Percentiles rank a stretch among this genome's conserved stretches.
These are phyloP conservation scores for Ichneumoninae sp. DNA, from an alignment of 2,888 invertebrate genomes.

Conservation along the genomic window DNA sequence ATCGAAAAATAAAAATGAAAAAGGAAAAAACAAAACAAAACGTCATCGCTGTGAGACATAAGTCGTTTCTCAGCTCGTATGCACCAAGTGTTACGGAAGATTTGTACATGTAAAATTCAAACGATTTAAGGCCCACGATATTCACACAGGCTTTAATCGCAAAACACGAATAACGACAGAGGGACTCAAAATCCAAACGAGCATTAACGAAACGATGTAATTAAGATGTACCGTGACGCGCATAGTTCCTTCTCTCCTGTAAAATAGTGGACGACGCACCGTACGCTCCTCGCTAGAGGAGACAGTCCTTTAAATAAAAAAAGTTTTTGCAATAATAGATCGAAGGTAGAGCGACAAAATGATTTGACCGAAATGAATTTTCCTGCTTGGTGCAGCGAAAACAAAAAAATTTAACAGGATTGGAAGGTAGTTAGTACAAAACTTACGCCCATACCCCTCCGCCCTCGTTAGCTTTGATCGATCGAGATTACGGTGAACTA, in stretches of 20 bases:
- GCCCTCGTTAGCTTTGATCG: slow-evolving; percentile 53
- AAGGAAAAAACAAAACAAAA: neutral
- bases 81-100: slow-evolving; percentile 53
- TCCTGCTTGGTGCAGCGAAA: slow-evolving; percentile 15
- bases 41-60: slow-evolving; percentile 34
- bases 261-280: slow-evolving; percentile 10
- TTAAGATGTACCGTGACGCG: slow-evolving; percentile 34
- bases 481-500: slow-evolving; percentile 45
- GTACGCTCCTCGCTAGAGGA: neutral
- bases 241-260: slow-evolving; percentile 47
- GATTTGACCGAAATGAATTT: slow-evolving; percentile 14
- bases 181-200: slow-evolving; percentile 21
- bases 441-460: slow-evolving; percentile 28
- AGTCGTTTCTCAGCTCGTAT: slow-evolving; percentile 54
- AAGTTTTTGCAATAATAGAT: slow-evolving; percentile 34
- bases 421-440: slow-evolving; percentile 51
- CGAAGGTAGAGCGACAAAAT: slow-evolving; percentile 19
- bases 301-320: neutral
- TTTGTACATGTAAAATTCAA: slow-evolving; percentile 43
- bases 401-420: slow-evolving; percentile 8
- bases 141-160: slow-evolving; percentile 7
- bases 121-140: slow-evolving; percentile 4
- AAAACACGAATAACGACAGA: slow-evolving; percentile 23
- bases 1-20: neutral
- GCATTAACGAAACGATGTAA: slow-evolving; percentile 32